Conservation (phyloP, 2,888 invertebrate genomes). For the Hydriomena furcata region DNA sequence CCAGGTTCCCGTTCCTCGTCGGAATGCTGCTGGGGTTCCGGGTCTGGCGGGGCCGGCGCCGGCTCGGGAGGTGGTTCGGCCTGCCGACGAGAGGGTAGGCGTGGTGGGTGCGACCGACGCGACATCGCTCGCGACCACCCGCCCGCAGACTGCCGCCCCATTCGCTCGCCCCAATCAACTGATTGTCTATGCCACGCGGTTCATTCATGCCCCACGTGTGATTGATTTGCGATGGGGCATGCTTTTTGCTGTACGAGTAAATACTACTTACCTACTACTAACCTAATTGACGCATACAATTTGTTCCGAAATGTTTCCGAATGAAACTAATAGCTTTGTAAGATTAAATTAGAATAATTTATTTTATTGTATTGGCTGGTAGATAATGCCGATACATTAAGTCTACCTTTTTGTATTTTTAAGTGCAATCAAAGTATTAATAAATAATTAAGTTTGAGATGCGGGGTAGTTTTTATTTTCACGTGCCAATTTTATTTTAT, state of each 20-base stretch:
- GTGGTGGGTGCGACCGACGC: slow-evolving; percentile 73
- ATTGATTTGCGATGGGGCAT: slow-evolving; percentile 43
- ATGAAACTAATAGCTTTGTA: no score
- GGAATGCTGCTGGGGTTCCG: slow-evolving; percentile 62
- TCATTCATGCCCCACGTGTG: slow-evolving; percentile 65
- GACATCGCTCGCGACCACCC: slow-evolving; percentile 68
- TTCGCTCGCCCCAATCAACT: slow-evolving; percentile 60
- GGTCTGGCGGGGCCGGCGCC: slow-evolving; percentile 66
- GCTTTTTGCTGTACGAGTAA: slow-evolving; percentile 16
- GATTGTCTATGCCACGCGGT: slow-evolving; percentile 52
- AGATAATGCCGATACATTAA: no score
- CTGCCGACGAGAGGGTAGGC: slow-evolving; percentile 71
- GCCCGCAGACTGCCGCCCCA: slow-evolving; percentile 65
- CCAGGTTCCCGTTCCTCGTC: slow-evolving; percentile 83
- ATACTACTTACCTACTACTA: slow-evolving; percentile 10
- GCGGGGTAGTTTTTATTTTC: no score
- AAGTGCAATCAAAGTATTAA: no score
- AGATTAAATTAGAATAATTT: no score
- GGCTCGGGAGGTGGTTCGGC: slow-evolving; percentile 73
- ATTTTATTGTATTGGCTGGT: no score
- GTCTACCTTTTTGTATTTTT: no score
- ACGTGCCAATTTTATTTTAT: no score
- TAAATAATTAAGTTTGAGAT: no score
- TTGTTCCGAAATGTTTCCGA: no score
- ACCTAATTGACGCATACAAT: no score